phyloP scores from a whole-genome alignment of 2,113 vertebrate species.

The Cottus gobio region DNA sequence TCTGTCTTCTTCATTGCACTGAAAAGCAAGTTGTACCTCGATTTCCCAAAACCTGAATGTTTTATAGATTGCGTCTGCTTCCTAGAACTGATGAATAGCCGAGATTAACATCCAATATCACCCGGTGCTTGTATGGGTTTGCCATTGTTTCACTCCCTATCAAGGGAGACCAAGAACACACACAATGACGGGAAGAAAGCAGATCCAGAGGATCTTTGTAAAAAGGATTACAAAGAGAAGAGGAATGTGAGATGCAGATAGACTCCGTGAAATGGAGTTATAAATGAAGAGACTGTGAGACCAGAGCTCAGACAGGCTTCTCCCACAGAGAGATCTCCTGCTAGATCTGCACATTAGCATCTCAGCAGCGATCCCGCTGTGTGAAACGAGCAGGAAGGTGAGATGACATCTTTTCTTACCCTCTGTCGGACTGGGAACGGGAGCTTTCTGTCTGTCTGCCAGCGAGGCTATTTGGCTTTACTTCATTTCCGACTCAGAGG shows the following conservation, averaged over 20 bases:
- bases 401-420: conserved; percentile 55
- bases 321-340: conserved; percentile 24
- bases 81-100: not conserved
- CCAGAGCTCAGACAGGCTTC: conserved; percentile 18
- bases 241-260: not conserved
- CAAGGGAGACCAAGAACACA: not conserved
- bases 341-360: conserved; percentile 19
- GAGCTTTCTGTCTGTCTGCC: conserved; percentile 46
- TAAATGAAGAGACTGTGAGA: not conserved
- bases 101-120: not conserved
- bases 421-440: conserved; percentile 2
- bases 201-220: too few relatives aligned
- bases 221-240: not conserved
- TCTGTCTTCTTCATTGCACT: not conserved
- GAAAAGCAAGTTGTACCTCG: not conserved
- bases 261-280: conserved; percentile 6
- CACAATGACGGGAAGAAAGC: not conserved
- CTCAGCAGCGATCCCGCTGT: conserved; percentile 30
- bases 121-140: not conserved
- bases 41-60: not conserved
- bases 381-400: conserved; percentile 46
- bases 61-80: not conserved
- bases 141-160: not conserved
- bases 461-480: conserved; percentile 35
- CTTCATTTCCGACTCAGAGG: conserved; percentile 54